Evolutionary conservation across 2,888 invertebrate genomes (phyloP).

Genomic region (Agrilus biguttatus): DNA sequence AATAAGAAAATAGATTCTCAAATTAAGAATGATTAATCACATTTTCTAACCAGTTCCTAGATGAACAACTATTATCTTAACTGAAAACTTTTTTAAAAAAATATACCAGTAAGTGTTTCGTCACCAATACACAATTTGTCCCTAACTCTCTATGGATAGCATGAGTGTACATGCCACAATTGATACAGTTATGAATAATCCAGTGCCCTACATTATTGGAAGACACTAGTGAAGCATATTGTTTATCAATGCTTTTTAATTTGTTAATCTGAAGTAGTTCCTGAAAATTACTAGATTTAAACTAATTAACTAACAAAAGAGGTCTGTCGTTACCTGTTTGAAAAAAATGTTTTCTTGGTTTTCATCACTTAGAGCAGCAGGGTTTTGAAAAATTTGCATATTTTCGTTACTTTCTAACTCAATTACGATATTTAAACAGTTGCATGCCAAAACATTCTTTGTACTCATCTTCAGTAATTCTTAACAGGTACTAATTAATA

Average conservation of each 20-base stretch:
- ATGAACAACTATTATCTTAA: too few species aligned
- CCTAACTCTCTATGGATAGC: conserved; percentile 43
- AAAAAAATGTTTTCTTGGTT: conserved; percentile 53
- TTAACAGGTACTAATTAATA: too few species aligned
- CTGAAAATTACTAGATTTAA: conserved; percentile 21
- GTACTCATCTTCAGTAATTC: too few species aligned
- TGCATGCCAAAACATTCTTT: conserved; percentile 41
- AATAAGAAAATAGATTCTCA: too few species aligned
- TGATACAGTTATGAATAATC: conserved; percentile 46
- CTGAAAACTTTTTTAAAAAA: too few species aligned
- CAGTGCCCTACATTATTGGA: conserved; percentile 43
- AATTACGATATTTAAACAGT: conserved; percentile 60
- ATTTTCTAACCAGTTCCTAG: too few species aligned
- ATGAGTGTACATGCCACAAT: conserved; percentile 49
- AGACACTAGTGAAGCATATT: conserved; percentile 42
- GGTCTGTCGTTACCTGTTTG: conserved; percentile 38
- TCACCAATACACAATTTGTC: conserved; percentile 38
- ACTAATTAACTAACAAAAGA: conserved; percentile 6
- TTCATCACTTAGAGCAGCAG: conserved; percentile 39
- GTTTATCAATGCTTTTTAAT: conserved; percentile 36
- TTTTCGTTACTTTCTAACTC: conserved; percentile 43
- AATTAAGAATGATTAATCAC: too few species aligned
- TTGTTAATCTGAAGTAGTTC: conserved; percentile 38
- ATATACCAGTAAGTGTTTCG: conserved; percentile 37
- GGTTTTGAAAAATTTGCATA: conserved; percentile 39